Percentiles rank a stretch among this genome's conserved stretches.
Evolutionary conservation across 2,113 vertebrate species (phyloP).

Genomic region (Andinoacara biseriatus): DNA sequence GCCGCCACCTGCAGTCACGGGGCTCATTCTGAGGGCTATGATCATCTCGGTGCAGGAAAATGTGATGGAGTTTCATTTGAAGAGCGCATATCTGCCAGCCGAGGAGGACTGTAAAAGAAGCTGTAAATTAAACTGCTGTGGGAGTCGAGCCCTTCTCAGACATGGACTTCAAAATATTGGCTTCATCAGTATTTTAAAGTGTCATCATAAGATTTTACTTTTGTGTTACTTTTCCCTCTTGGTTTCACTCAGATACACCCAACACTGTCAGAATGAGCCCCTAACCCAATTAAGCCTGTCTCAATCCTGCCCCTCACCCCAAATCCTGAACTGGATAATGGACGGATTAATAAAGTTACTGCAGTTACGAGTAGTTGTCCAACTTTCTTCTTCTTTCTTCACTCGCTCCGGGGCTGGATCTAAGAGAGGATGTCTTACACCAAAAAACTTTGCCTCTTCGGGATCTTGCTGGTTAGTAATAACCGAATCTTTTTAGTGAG

Average conservation of each 20-base stretch:
- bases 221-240: fast-evolving
- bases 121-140: slow-evolving; percentile 40
- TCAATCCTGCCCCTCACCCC: background rate
- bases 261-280: background rate
- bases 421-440: background rate
- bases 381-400: too few species aligned
- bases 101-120: slow-evolving; percentile 6
- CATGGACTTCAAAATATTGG: background rate
- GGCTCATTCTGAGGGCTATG: background rate
- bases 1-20: slow-evolving; percentile 23
- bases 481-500: background rate
- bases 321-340: background rate
- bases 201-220: background rate
- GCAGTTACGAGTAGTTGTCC: too few species aligned
- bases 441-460: background rate
- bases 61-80: slow-evolving; percentile 31
- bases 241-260: background rate
- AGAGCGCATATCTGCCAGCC: background rate
- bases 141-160: background rate
- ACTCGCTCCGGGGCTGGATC: background rate
- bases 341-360: background rate
- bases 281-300: background rate
- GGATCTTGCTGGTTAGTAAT: background rate
- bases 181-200: background rate
- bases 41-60: background rate